phyloP scores from a whole-genome alignment of 2,888 invertebrate genomes.

The Noctua janthina region DNA sequence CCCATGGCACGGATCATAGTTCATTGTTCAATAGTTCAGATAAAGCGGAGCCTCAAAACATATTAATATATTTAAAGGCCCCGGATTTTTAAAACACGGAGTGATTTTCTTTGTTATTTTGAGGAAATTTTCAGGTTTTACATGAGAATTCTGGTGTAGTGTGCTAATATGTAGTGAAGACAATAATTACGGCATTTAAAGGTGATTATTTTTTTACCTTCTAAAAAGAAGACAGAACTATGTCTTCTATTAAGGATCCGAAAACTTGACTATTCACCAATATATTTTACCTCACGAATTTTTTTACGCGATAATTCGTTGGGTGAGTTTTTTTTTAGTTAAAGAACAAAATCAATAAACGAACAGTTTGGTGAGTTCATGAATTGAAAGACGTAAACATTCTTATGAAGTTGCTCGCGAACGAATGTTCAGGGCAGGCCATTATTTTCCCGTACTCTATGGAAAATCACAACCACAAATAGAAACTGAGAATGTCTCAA shows the following conservation, averaged over 20 bases:
- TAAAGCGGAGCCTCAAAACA: conserved; percentile 23
- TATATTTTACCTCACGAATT: too few species aligned
- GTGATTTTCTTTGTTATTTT: background rate
- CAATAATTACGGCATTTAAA: background rate
- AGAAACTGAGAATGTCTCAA: background rate
- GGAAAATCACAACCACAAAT: background rate
- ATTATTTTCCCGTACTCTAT: background rate
- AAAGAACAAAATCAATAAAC: too few species aligned
- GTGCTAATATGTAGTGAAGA: too few species aligned
- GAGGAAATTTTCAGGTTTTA: background rate
- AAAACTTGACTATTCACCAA: too few species aligned
- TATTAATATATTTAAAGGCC: conserved; percentile 4
- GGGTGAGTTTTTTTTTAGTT: too few species aligned
- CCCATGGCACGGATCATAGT: conserved; percentile 67
- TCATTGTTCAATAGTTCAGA: conserved; percentile 55
- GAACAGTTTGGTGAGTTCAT: too few species aligned
- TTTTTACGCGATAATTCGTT: too few species aligned
- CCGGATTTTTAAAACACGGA: background rate
- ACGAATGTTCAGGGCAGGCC: too few species aligned
- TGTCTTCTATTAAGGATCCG: too few species aligned
- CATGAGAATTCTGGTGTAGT: background rate
- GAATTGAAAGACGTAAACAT: too few species aligned
- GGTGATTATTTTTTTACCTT: background rate
- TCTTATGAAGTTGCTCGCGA: too few species aligned
- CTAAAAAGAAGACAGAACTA: too few species aligned